These are phyloP conservation scores for Sebastes steindachneri DNA, from an alignment of 2,797 vertebrate species.

Conservation along the genomic window DNA sequence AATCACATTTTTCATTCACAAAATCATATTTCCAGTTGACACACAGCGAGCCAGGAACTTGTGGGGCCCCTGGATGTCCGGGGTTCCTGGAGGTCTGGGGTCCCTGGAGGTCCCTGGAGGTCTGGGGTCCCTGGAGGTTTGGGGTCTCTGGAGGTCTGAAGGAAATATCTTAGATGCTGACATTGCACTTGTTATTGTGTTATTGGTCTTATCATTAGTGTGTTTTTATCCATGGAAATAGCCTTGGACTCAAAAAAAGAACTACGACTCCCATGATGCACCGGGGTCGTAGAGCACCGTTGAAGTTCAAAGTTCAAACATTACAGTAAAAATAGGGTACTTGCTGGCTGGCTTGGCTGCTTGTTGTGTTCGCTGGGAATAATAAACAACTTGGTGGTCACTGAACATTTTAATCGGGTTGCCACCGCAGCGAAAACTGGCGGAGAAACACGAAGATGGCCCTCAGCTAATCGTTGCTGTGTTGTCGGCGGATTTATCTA, in stretches of 20 bases:
- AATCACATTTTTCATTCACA: no score
- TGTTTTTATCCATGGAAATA: neutral
- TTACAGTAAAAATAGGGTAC: slow-evolving; percentile 75
- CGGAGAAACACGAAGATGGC: slow-evolving; percentile 58
- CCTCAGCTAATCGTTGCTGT: slow-evolving; percentile 50
- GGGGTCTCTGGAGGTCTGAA: neutral
- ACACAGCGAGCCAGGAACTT: neutral
- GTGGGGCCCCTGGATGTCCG: neutral
- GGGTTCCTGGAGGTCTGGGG: neutral
- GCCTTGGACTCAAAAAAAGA: neutral
- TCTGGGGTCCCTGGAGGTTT: no score
- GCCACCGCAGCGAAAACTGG: slow-evolving; percentile 26
- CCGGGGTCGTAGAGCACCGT: neutral
- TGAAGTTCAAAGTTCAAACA: slow-evolving; percentile 76
- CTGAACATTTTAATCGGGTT: neutral
- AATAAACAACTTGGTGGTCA: slow-evolving; percentile 27
- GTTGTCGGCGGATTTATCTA: slow-evolving; percentile 64
- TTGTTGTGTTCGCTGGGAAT: slow-evolving; percentile 44
- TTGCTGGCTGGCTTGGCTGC: slow-evolving; percentile 50
- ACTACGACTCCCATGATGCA: slow-evolving; percentile 76
- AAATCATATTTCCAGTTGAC: neutral
- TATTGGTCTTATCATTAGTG: neutral
- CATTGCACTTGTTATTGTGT: no score
- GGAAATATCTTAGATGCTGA: neutral
- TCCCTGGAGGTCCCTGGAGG: neutral